Conservation (phyloP, 2,888 invertebrate genomes). For the Andrena chrysosceles region DNA sequence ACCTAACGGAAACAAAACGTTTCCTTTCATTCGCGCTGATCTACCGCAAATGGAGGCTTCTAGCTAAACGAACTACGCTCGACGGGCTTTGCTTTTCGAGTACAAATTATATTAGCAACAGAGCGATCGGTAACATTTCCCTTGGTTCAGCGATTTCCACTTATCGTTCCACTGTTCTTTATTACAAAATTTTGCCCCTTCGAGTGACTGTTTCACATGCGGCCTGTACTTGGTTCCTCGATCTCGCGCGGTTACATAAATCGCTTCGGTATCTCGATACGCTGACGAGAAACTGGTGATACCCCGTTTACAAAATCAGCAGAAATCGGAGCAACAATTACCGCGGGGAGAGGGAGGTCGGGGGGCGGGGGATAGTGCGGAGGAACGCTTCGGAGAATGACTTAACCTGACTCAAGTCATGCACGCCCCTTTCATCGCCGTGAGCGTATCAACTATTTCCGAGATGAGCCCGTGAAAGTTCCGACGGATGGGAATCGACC, state of each 20-base stretch:
- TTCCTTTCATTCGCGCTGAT: not conserved
- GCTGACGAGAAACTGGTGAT: not conserved
- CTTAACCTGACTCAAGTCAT: constrained; percentile 56
- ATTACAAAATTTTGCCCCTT: not conserved
- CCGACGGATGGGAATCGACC: constrained; percentile 20
- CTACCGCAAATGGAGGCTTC: constrained; percentile 16
- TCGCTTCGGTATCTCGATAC: not conserved
- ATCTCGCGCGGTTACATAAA: constrained; percentile 1
- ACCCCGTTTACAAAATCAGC: constrained; percentile 8
- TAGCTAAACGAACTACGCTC: constrained; percentile 6
- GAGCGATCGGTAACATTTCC: constrained; percentile 14
- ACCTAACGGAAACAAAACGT: constrained; percentile 5
- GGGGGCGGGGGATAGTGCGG: constrained; percentile 1
- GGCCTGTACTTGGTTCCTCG: not conserved
- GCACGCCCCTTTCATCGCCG: constrained; percentile 47
- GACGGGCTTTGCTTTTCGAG: constrained; percentile 24
- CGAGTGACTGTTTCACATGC: not conserved
- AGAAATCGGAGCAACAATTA: constrained; percentile 34
- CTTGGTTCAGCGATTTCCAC: constrained; percentile 16
- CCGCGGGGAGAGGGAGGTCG: not conserved
- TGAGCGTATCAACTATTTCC: constrained; percentile 21
- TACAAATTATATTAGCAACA: constrained; percentile 5
- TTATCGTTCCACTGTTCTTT: constrained; percentile 4
- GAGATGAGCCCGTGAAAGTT: constrained; percentile 9
- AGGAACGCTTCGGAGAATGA: constrained; percentile 29